A percentile compares a stretch with the other conserved stretches of the same genome.
These are phyloP conservation scores for Megaceryle maxima DNA, from an alignment of 2,113 vertebrate genomes.

Conservation along the genomic window DNA sequence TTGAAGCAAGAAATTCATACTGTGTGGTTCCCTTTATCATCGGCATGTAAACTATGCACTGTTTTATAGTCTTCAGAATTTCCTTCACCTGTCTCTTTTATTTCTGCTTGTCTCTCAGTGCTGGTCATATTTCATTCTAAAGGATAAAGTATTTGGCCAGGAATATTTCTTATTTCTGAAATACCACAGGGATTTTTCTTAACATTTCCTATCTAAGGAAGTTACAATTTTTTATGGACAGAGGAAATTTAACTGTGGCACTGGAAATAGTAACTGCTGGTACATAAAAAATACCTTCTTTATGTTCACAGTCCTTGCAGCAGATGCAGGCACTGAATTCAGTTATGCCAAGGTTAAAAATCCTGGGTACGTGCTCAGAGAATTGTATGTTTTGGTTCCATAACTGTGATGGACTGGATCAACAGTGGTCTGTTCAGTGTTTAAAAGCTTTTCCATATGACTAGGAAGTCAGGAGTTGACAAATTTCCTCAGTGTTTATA, in stretches of 20 bases:
- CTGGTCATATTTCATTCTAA: background rate
- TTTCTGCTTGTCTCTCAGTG: background rate
- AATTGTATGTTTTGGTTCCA: background rate
- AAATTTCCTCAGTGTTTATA: conserved; percentile 61
- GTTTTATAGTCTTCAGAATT: background rate
- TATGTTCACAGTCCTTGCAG: conserved; percentile 16
- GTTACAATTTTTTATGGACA: background rate
- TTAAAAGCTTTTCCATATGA: conserved; percentile 75
- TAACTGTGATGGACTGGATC: background rate
- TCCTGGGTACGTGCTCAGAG: background rate
- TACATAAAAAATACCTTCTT: conserved; percentile 13
- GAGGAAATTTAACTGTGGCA: conserved; percentile 20
- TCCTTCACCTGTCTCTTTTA: conserved; percentile 6
- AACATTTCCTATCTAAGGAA: background rate
- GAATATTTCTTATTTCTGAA: background rate
- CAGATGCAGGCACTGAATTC: background rate
- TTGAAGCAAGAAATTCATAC: background rate
- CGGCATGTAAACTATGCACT: background rate
- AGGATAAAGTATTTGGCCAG: background rate
- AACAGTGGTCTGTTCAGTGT: background rate
- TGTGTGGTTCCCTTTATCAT: background rate
- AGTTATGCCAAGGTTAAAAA: background rate
- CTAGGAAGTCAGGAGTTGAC: conserved; percentile 65
- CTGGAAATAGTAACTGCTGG: conserved; percentile 12
- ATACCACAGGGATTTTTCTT: background rate